Base-by-base conservation (phyloP, 2,113 vertebrate genomes). In the Rhinogobius similis region DNA sequence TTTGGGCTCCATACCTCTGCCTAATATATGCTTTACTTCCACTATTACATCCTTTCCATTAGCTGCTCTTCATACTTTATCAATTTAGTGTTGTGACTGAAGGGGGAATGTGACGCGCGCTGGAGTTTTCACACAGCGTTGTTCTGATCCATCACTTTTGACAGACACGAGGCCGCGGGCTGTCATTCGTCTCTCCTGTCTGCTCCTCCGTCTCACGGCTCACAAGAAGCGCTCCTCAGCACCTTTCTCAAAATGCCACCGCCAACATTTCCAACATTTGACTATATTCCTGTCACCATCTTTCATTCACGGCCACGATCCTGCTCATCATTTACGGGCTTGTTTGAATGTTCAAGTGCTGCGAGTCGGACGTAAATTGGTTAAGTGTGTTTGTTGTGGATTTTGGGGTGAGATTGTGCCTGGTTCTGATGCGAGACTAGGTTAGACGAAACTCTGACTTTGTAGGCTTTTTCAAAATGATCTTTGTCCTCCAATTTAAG, bases 71-170 rank as follows among this genome's bases (percentile, higher is more conserved):
- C 82, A 75, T 78, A 79, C 78, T 85, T 88, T 86, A 87, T 91
- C 86, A 87, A 82, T 87, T 87, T 87, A 82, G 87, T 85, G 80
- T 87, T 89, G 87, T 79, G 81, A 88, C 82, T 82, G 83, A 83
- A 81, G 86, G 84, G 78, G 50, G 81, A 81, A 83, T 81, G 79
- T 80, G 78, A 78, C 68, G 71, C 63, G 74, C 53, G 74, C 53
- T 68, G 67, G 78, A 82, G 83, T 83, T 88, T 83, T 82, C 87
- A 82, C 75, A 77, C 72, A 84, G 84, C 80, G 75, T 87, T 79
- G 59, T 85, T 88, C 83, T 83, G 84, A 87, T 89, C 86, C 86
- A 87, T 91, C 88, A 89, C 77, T 77, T 88, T 46, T 88, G 89
- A 89, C 90, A 86, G 84, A 88, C 73, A 77, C 67, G 63, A 79